phyloP scores from a whole-genome alignment of 2,888 invertebrate species.

The Sesia bembeciformis region DNA sequence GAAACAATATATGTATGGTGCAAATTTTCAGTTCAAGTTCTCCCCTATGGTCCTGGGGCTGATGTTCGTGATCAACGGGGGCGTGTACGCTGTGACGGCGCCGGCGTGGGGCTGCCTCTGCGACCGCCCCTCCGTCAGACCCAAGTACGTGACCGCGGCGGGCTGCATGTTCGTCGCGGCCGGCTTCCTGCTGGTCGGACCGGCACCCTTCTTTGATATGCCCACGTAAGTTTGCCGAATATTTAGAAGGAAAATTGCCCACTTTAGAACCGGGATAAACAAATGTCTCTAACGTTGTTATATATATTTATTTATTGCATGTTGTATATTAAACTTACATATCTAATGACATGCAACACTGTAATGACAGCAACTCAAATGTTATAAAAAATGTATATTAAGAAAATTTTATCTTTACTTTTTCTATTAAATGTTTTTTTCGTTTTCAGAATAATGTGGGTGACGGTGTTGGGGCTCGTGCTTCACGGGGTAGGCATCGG shows the following conservation, averaged over 20 bases:
- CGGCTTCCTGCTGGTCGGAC: conserved; percentile 85
- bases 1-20: background rate
- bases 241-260: too few relatives aligned
- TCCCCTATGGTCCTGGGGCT: conserved; percentile 82
- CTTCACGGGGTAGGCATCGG: conserved; percentile 89
- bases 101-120: conserved; percentile 88
- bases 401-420: too few relatives aligned
- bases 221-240: conserved; percentile 62
- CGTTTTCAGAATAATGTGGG: conserved; percentile 75
- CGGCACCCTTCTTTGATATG: conserved; percentile 83
- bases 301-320: background rate
- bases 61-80: conserved; percentile 90
- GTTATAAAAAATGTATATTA: too few relatives aligned
- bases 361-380: too few relatives aligned
- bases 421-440: too few relatives aligned
- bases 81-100: conserved; percentile 84
- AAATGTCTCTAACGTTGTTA: background rate
- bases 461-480: conserved; percentile 81
- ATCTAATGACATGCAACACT: background rate
- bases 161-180: conserved; percentile 79
- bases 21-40: conserved; percentile 71
- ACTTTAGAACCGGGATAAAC: background rate
- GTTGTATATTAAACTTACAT: background rate
- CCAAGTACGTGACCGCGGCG: conserved; percentile 79
- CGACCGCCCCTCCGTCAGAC: conserved; percentile 77